A percentile compares a stretch with the other conserved stretches of the same genome.
Evolutionary conservation across 2,797 vertebrate species (phyloP).

Genomic region (Hyperoplus lanceolatus): DNA sequence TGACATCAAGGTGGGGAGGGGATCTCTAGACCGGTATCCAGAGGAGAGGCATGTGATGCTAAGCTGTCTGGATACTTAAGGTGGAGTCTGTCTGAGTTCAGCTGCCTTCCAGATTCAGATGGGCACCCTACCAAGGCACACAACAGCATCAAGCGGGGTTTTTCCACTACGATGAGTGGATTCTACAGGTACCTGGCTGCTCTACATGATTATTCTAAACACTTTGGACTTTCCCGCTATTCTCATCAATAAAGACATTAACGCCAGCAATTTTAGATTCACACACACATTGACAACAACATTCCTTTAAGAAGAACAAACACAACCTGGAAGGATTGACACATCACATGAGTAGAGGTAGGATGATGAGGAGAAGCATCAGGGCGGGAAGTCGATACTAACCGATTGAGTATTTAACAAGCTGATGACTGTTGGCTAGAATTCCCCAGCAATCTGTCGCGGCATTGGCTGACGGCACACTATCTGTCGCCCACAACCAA

Average conservation of each 20-base stretch:
- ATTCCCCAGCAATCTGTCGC: constrained; percentile 56
- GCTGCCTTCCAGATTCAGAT: constrained; percentile 36
- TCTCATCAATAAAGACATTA: background rate
- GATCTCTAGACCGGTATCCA: constrained; percentile 30
- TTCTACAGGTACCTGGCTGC: constrained; percentile 29
- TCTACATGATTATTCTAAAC: background rate
- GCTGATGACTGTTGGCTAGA: constrained; percentile 65
- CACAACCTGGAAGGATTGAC: constrained; percentile 10
- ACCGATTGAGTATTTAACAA: constrained; percentile 64
- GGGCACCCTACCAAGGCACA: background rate
- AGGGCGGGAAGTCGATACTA: constrained; percentile 27
- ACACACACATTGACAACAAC: constrained; percentile 12
- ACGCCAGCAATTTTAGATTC: background rate
- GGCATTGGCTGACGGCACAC: constrained; percentile 67
- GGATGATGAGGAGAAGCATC: constrained; percentile 21
- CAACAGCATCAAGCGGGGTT: constrained; percentile 8
- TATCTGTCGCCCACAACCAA: constrained; percentile 57
- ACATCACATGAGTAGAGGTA: constrained; percentile 28
- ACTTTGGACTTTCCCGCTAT: background rate
- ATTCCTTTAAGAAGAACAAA: background rate
- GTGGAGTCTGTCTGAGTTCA: constrained; percentile 40
- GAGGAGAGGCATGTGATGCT: constrained; percentile 38
- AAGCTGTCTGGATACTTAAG: constrained; percentile 44
- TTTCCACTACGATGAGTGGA: background rate
- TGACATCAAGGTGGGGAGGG: constrained; percentile 15